Evolutionary conservation across 1,140 invertebrate genomes (phyloP).

Genomic region (Lasaia peninsularis): DNA sequence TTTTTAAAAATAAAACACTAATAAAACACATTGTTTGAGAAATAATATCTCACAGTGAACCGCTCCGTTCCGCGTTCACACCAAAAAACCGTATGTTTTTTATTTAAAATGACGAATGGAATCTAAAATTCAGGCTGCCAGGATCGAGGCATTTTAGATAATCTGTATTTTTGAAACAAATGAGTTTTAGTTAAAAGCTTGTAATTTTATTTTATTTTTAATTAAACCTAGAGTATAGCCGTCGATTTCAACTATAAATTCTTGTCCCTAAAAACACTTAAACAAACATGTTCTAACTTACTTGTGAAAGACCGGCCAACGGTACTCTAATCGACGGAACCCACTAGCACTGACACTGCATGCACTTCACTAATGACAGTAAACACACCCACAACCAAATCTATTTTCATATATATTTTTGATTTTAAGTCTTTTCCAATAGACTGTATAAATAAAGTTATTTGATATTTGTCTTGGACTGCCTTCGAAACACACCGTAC

Average conservation of each 20-base stretch:
- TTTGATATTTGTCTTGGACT: conserved; percentile 19
- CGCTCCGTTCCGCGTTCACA: too few relatives aligned
- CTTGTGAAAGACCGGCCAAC: conserved; percentile 54
- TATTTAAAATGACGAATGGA: too few relatives aligned
- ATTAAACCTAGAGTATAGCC: neutral
- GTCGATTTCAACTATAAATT: neutral
- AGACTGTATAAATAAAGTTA: conserved; percentile 7
- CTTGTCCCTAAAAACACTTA: neutral
- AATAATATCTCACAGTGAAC: too few relatives aligned
- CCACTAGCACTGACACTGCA: conserved; percentile 30
- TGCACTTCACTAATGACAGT: conserved; percentile 44
- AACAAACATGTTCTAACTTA: conserved; percentile 36
- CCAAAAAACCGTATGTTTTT: too few relatives aligned
- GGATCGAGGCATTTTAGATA: too few relatives aligned
- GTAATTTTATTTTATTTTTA: neutral
- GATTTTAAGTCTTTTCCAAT: neutral
- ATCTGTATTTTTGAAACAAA: too few relatives aligned
- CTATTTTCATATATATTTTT: neutral
- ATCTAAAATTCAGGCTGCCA: too few relatives aligned
- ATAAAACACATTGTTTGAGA: too few relatives aligned
- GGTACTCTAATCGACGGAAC: conserved; percentile 40
- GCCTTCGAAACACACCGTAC: conserved; percentile 25
- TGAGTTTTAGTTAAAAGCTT: neutral
- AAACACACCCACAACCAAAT: conserved; percentile 27
- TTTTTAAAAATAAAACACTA: too few relatives aligned